Evolutionary conservation across 2,888 invertebrate genomes (phyloP), one percentile per base, ranked within the genome.

Genomic region (Drosophila limbata): DNA sequence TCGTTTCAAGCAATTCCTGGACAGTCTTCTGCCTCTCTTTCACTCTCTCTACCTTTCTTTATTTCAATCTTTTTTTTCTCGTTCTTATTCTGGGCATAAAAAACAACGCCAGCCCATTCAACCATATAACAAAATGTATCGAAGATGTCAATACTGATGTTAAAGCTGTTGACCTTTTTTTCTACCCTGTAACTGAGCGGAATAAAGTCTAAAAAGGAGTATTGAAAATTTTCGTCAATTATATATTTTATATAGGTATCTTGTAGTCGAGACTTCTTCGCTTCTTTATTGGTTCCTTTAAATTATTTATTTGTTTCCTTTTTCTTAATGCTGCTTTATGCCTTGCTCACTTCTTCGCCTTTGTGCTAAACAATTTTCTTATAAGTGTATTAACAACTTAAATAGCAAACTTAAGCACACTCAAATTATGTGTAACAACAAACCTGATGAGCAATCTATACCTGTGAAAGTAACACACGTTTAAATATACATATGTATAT

Each of bases 1-100:
- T 81, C 83, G 65, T 75, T 77, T 79, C 71, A 70, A 74, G 80
- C 78, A 78, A 64, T 77, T 77, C 66, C 21, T 66, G 55, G 37
- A 33, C 39, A 62, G 11, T 51, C 33, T 28, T 50, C 47, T 31
- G 48, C 44, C 25, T 56, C 19, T 4, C 28, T 44, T 39, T 31
- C 13, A n/a, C n/a, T n/a, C 5, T 31, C 9, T 17, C 40, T 28
- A 1, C 33, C 2, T 40, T 31, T 33, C 21, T n/a, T 9, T n/a
- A 8, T 35, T 21, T 35, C 19, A n/a, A n/a, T 21, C 19, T 25
- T 11, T n/a, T n/a, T 15, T 40, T 39, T 4, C n/a, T 31, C 11
- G 6, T 45, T n/a, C 3, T 25, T 9, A 4, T n/a, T 62, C 31
- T 15, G 35, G 35, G n/a, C 44, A 50, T 40, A 31, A 71, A 78